Conservation (phyloP, 35 echinoderm and acorn worm genomes). For the Acanthaster planci region DNA sequence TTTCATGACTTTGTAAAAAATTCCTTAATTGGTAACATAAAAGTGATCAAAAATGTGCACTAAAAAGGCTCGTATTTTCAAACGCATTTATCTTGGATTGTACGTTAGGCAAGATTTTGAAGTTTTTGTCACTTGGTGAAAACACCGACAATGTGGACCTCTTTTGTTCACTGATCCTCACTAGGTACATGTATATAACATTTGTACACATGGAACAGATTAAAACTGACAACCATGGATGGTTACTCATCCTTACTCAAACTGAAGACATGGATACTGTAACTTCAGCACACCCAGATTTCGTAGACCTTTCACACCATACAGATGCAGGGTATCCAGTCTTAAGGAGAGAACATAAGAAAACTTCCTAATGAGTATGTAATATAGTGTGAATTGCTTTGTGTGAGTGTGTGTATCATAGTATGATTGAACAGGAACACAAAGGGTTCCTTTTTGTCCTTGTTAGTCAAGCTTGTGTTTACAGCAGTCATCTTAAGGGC, state of each 20-base stretch:
- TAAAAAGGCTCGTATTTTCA: no score
- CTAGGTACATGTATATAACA: no score
- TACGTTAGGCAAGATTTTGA: no score
- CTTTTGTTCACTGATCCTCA: no score
- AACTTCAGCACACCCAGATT: constrained; percentile 71
- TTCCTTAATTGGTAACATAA: no score
- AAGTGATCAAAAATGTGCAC: no score
- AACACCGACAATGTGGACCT: no score
- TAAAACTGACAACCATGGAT: not conserved
- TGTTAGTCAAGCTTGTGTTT: no score
- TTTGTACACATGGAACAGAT: not conserved
- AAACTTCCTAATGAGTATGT: not conserved
- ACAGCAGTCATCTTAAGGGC: no score
- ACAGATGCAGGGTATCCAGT: constrained; percentile 81
- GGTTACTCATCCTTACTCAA: constrained; percentile 12
- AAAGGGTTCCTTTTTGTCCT: not conserved
- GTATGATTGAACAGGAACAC: not conserved
- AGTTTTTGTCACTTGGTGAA: no score
- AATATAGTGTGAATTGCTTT: not conserved
- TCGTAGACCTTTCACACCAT: constrained; percentile 85
- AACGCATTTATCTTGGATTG: no score
- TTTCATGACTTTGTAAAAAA: no score
- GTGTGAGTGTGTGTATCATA: not conserved
- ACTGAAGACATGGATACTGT: constrained; percentile 81
- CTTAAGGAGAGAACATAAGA: constrained; percentile 43